Evolutionary conservation across 1,140 invertebrate genomes (phyloP), one percentile per base, ranked within the genome.

Genomic region (Cataglyphis hispanica): DNA sequence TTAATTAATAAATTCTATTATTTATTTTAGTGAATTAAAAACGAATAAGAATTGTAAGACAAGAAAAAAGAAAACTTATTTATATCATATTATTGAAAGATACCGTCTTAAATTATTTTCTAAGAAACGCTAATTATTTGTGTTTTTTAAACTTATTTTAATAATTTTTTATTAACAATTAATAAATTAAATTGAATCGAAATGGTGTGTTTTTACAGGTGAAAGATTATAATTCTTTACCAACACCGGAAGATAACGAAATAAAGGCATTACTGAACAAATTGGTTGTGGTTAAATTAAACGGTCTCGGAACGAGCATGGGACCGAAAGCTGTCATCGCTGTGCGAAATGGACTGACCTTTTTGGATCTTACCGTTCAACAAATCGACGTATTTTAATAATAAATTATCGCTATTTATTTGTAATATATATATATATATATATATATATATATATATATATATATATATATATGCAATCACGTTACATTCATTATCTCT

Each of bases 301-400:
- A 99, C 95, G 99, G 99, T 92, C 96, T 99, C 13, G 99, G 99
- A 61, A 99, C 99, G 0, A 99, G 98, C 5, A 99, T 99, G 99
- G 99, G 99, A n/a, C 99, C 99, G 5, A 99, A 99, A 96, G 99
- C 98, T 78, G 97, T 99, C 5, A 99, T 99, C 86, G 97, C 98
- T 87, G 99, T 99, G n/a, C 96, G 99, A 77, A 99, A 99, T 93
- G 98, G 99, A 85, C 96, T 99, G 8, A 99, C 99, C 0, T 99
- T 99, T 94, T 96, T 99, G 69, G 99, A 99, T 96, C 95, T 99
- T 43, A 99, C 98, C 25, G 99, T 99, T 43, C 99, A 99, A 93
- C 99, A 99, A 96, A 99, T 99, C 92, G 99, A 99, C 96, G 98
- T 99, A 94, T 46, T 16, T 3, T 7, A 58, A 58, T 27, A 58